These are phyloP conservation scores for Alloscopus bannaensis DNA, from an alignment of 2,888 invertebrate species.

Conservation along the genomic window DNA sequence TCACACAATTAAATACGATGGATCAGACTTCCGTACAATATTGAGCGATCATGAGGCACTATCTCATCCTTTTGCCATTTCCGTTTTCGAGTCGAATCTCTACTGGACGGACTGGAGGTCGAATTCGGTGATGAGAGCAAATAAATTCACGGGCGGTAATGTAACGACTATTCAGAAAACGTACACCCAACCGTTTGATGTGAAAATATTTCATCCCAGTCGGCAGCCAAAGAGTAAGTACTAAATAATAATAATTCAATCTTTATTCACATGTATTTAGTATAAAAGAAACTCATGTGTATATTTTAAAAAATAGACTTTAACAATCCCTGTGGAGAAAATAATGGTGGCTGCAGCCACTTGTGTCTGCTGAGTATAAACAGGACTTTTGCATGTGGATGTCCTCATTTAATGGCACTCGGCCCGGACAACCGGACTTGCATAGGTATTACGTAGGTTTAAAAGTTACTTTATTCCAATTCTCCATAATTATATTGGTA, in stretches of 20 bases:
- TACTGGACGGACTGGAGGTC: constrained; percentile 95
- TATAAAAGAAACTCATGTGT: not conserved
- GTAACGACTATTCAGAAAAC: constrained; percentile 88
- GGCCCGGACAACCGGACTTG: constrained; percentile 82
- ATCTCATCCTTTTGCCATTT: constrained; percentile 92
- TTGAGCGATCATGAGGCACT: constrained; percentile 85
- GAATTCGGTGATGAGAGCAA: constrained; percentile 89
- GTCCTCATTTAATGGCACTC: constrained; percentile 91
- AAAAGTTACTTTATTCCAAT: constrained; percentile 74
- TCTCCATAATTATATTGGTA: too few relatives aligned
- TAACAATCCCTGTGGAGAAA: constrained; percentile 82
- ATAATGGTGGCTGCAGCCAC: constrained; percentile 88
- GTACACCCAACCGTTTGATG: constrained; percentile 92
- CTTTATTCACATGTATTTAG: not conserved
- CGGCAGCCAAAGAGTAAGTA: constrained; percentile 81
- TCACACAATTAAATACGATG: constrained; percentile 89
- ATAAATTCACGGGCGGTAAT: constrained; percentile 89
- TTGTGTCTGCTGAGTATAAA: constrained; percentile 85
- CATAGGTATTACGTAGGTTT: too few relatives aligned
- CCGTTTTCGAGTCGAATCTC: constrained; percentile 89
- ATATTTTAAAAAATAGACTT: constrained; percentile 73
- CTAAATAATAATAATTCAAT: constrained; percentile 1
- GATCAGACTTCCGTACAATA: constrained; percentile 83
- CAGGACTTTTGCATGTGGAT: constrained; percentile 82
- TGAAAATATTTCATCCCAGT: constrained; percentile 87